Evolutionary conservation across 2,888 invertebrate genomes (phyloP).

Genomic region (Eutolmus rufibarbis): DNA sequence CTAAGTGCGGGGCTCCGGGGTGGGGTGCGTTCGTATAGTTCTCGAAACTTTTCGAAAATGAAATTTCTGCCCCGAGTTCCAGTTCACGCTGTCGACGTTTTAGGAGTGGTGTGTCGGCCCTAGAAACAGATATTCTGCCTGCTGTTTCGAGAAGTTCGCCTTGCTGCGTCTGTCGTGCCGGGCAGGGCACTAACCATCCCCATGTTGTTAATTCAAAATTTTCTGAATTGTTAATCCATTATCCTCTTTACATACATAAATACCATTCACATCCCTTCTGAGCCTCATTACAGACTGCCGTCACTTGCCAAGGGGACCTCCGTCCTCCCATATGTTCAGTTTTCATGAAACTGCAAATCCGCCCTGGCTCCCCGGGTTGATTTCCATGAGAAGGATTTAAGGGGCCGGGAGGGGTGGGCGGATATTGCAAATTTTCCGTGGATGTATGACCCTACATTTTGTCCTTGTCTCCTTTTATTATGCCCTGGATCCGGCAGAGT

Average conservation of each 20-base stretch:
- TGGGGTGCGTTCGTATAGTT: background rate
- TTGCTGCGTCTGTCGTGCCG: background rate
- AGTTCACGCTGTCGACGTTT: background rate
- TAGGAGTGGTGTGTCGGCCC: background rate
- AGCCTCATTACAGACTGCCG: slow-evolving; percentile 19
- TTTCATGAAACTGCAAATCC: slow-evolving; percentile 35
- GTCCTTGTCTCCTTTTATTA: slow-evolving; percentile 33
- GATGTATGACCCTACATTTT: slow-evolving; percentile 29
- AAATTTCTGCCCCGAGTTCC: background rate
- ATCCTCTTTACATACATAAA: slow-evolving; percentile 42
- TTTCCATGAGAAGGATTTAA: slow-evolving; percentile 28
- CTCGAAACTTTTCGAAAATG: slow-evolving; percentile 7
- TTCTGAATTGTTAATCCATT: slow-evolving; percentile 42
- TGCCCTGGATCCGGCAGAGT: background rate
- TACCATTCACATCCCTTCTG: slow-evolving; percentile 12
- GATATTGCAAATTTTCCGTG: slow-evolving; percentile 25
- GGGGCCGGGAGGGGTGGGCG: background rate
- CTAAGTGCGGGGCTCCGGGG: background rate
- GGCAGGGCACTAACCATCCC: background rate
- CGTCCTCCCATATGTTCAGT: slow-evolving; percentile 17
- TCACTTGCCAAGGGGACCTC: background rate
- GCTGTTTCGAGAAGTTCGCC: slow-evolving; percentile 7
- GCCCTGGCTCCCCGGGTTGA: background rate
- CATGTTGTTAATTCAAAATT: slow-evolving; percentile 34
- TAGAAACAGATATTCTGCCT: background rate